Evolutionary conservation across 2,888 invertebrate species (phyloP), one percentile per base, ranked within the genome.

Genomic region (Hypsopygia costalis): DNA sequence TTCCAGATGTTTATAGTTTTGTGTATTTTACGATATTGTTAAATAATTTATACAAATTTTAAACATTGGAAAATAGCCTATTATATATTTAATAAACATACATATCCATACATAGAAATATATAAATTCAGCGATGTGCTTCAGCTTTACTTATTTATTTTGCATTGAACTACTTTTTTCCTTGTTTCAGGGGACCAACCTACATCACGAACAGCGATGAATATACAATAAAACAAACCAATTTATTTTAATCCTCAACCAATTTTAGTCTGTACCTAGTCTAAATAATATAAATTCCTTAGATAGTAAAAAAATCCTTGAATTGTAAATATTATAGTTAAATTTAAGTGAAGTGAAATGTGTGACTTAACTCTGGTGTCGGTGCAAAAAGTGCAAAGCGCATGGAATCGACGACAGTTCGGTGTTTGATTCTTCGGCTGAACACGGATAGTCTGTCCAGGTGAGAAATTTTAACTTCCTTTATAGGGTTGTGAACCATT

Each of bases 141-240:
- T n/a, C n/a, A n/a, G n/a, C n/a, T n/a, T n/a, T n/a, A n/a, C n/a
- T n/a, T n/a, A n/a, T n/a, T n/a, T n/a, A n/a, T n/a, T n/a, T n/a
- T n/a, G n/a, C n/a, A n/a, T n/a, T n/a, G n/a, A n/a, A n/a, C n/a
- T n/a, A n/a, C n/a, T n/a, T n/a, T n/a, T n/a, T 16, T 16, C 16
- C 47, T 80, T 81, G 79, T 83, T 83, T 0, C 80, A 82, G 82
- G 81, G 81, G 81, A 82, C 81, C 82, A 83, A 80, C 55, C 52
- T 48, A 44, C 55, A 48, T 46, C 56, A 58, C 52, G 44, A 55
- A 50, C 52, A 49, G 47, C 44, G 49, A 51, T 49, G 44, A 56
- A 44, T 50, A 50, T 48, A 51, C 51, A 59, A 57, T 45, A 50
- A 16, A 16, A 4, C 50, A 44, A 31, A 44, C 44, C 34, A 37